A percentile compares a stretch with the other conserved stretches of the same genome.
phyloP scores from a whole-genome alignment of 1,140 invertebrate species.

The Babylonia areolata region DNA sequence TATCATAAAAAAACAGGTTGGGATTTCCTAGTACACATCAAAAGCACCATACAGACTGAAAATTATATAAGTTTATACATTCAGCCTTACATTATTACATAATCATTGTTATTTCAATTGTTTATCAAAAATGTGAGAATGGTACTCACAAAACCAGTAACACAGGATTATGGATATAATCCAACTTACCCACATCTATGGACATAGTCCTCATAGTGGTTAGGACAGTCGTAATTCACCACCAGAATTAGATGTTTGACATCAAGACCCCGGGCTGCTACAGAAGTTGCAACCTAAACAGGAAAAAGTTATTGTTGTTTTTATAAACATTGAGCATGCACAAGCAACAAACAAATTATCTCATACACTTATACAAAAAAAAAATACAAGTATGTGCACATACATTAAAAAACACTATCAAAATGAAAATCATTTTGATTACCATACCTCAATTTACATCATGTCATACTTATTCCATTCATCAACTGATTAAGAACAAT shows the following conservation, averaged over 20 bases:
- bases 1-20: no score
- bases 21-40: no score
- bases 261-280: constrained; percentile 97
- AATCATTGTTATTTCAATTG: no score
- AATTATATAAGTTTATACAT: no score
- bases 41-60: no score
- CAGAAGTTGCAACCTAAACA: constrained; percentile 90
- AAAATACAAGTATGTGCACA: no score
- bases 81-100: no score
- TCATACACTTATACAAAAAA: background rate
- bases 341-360: background rate
- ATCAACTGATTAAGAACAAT: no score
- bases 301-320: constrained; percentile 17
- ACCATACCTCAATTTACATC: no score
- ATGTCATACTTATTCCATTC: no score
- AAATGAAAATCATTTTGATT: no score
- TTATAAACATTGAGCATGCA: background rate
- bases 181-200: constrained; percentile 90
- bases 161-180: background rate
- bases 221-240: constrained; percentile 99
- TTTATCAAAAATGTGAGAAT: background rate
- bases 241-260: constrained; percentile 99
- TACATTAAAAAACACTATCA: no score
- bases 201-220: constrained; percentile 99
- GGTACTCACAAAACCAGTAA: background rate